Evolutionary conservation across 1,140 invertebrate species (phyloP), one percentile per base, ranked within the genome.

Genomic region (Drosophila santomea): DNA sequence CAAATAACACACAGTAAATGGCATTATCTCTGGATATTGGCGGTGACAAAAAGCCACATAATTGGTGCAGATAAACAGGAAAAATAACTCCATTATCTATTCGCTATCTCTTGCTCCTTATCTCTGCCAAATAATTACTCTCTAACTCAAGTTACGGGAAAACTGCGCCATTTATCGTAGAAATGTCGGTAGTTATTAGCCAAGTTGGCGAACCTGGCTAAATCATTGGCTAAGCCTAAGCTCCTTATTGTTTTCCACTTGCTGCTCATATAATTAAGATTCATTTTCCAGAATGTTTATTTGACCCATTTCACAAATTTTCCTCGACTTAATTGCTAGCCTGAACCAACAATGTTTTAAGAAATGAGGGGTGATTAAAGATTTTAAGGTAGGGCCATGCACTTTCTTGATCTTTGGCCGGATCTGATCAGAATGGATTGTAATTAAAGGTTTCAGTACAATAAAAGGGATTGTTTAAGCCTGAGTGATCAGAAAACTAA

Each of bases 111-210:
- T 17, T 51, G 41, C 15, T 11, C 28, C 12, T 28, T 36, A 51
- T 7, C 45, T 41, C n/a, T 6, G 4, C n/a, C n/a, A 43, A 51
- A 67, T 67, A 67, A 67, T 38, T 68, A 50, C 20, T 7, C 35
- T 17, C 7, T 20, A 32, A 32, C 44, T 10, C 17, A 3, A 23
- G 17, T 1, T 43, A n/a, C 41, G 17, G 17, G 4, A 17, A 4
- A 44, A 71, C 68, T 71, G 66, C 68, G 68, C 52, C n/a, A 48
- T 71, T 62, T 44, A 54, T 39, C 59, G 23, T 3, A 25, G 23
- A 14, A 20, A 20, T n/a, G 55, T 12, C 2, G 14, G 35, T 3
- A 23, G 23, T 43, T 64, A 48, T 17, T 15, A 2, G 5, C 5
- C 2, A 10, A 12, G 36, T 57, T 50, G 23, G 41, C 15, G 32